Percentiles rank a stretch among this genome's conserved stretches.
These are phyloP conservation scores for Scelioninae gen. 2 DNA, from an alignment of 2,888 invertebrate genomes.

Conservation along the genomic window DNA sequence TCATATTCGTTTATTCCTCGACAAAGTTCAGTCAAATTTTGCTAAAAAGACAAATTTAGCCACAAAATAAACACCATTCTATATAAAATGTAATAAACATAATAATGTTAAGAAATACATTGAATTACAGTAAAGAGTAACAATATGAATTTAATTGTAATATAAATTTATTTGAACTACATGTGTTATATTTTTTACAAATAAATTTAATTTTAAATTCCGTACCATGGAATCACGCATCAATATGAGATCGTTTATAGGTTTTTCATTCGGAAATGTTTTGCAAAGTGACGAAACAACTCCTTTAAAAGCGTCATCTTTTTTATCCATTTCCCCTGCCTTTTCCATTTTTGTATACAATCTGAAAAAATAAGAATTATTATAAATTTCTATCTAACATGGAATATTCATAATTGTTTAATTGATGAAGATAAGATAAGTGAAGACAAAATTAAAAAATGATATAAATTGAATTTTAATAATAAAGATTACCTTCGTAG, in stretches of 20 bases:
- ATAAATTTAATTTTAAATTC: too few relatives aligned
- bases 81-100: too few relatives aligned
- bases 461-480: constrained; percentile 10
- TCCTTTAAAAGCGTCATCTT: constrained; percentile 68
- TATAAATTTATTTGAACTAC: too few relatives aligned
- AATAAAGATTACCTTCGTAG: constrained; percentile 72
- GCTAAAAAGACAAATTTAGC: constrained; percentile 22
- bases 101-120: too few relatives aligned
- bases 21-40: constrained; percentile 71
- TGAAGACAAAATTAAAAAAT: background rate
- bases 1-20: constrained; percentile 70
- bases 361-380: too few relatives aligned
- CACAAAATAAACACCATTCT: too few relatives aligned
- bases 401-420: too few relatives aligned
- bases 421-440: too few relatives aligned
- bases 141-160: too few relatives aligned
- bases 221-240: constrained; percentile 71
- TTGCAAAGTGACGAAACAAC: constrained; percentile 70
- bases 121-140: too few relatives aligned
- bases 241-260: constrained; percentile 66
- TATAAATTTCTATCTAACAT: too few relatives aligned
- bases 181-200: too few relatives aligned
- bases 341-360: constrained; percentile 71
- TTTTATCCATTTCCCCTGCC: constrained; percentile 65
- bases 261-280: constrained; percentile 69